Evolutionary conservation across 2,888 invertebrate species (phyloP).

Genomic region (Euproctis similis): DNA sequence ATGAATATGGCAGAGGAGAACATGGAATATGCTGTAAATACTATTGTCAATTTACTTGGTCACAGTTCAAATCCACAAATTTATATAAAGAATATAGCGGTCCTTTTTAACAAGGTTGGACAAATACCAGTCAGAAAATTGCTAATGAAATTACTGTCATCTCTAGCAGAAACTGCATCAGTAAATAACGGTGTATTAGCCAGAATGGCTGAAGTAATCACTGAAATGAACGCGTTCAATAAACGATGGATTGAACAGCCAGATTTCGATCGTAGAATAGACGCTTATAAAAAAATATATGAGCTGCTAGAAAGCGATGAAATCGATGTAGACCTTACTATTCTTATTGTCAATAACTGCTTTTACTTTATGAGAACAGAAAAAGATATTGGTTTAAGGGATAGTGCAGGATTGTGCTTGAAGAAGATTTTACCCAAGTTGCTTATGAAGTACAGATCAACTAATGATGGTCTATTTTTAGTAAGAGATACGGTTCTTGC

Average conservation of each 20-base stretch:
- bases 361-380: conserved; percentile 85
- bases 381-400: conserved; percentile 88
- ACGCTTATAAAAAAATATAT: conserved; percentile 83
- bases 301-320: conserved; percentile 60
- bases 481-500: conserved; percentile 84
- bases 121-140: conserved; percentile 81
- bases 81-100: conserved; percentile 82
- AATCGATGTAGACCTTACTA: conserved; percentile 79
- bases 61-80: conserved; percentile 78
- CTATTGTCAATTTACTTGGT: conserved; percentile 83
- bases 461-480: conserved; percentile 78
- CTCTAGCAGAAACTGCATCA: conserved; percentile 69
- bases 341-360: conserved; percentile 87
- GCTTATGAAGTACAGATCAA: conserved; percentile 70
- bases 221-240: conserved; percentile 90
- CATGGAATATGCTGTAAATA: conserved; percentile 81
- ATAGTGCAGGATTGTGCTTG: conserved; percentile 84
- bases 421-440: conserved; percentile 81
- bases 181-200: conserved; percentile 58
- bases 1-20: conserved; percentile 80
- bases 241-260: conserved; percentile 94
- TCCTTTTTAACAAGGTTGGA: conserved; percentile 81
- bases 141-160: conserved; percentile 77
- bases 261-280: conserved; percentile 88
- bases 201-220: conserved; percentile 72